These are phyloP conservation scores for Zosterops japonicus DNA, from an alignment of 2,113 vertebrate genomes.

Conservation along the genomic window DNA sequence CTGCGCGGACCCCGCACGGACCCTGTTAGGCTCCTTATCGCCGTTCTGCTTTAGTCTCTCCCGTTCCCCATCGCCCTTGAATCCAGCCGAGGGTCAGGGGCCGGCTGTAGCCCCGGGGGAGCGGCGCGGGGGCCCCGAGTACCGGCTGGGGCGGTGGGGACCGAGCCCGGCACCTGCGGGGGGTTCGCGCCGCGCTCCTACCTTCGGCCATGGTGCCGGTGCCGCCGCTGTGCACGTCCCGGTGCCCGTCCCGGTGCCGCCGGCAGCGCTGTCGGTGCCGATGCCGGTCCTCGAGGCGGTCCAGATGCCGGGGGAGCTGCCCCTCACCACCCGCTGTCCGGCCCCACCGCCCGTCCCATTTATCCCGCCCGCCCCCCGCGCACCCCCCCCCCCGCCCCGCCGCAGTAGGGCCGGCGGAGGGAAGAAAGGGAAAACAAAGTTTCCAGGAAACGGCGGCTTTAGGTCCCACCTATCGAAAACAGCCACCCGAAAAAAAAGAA, in stretches of 20 bases:
- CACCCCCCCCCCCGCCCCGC: too few relatives aligned
- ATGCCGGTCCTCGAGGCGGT: neutral
- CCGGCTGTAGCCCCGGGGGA: neutral
- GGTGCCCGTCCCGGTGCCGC: neutral
- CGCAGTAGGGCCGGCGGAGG: too few relatives aligned
- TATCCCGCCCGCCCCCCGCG: neutral
- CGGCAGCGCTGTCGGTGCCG: neutral
- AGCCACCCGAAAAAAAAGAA: neutral
- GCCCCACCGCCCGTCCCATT: neutral
- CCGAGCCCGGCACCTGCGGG: neutral
- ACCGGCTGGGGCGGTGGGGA: neutral
- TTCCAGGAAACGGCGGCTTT: too few relatives aligned
- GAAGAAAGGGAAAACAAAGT: too few relatives aligned
- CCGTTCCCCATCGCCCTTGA: neutral
- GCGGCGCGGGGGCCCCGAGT: neutral
- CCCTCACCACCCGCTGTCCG: neutral
- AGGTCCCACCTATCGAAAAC: too few relatives aligned
- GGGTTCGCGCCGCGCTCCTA: neutral
- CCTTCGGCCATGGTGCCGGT: conserved; percentile 42
- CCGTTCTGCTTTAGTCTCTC: rapidly evolving
- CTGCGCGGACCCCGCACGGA: neutral
- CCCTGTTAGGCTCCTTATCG: rapidly evolving
- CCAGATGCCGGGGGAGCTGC: neutral
- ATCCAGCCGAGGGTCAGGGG: neutral
- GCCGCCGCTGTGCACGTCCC: neutral